These are phyloP conservation scores for Drosophila kohkoa DNA, from an alignment of 1,140 invertebrate genomes.

Conservation along the genomic window DNA sequence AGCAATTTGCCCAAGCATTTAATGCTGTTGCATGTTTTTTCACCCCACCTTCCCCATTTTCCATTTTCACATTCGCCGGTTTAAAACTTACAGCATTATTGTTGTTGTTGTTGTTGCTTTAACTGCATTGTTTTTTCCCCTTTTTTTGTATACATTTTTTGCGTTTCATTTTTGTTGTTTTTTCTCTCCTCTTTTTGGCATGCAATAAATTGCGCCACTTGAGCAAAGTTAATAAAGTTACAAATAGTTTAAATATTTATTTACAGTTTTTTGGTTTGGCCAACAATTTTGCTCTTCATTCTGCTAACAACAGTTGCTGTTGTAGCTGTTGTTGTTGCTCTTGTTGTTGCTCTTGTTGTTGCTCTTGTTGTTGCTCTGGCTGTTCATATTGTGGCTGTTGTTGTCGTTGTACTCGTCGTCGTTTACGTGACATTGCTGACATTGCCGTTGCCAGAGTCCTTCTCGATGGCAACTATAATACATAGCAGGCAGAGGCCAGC, in stretches of 20 bases:
- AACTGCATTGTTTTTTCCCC: not conserved
- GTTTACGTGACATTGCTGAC: slow-evolving; percentile 64
- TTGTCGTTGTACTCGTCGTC: slow-evolving; percentile 34
- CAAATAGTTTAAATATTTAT: slow-evolving; percentile 83
- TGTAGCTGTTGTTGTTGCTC: not conserved
- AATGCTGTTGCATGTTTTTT: slow-evolving; percentile 44
- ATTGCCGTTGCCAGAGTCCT: slow-evolving; percentile 4
- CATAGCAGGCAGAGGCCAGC: not conserved
- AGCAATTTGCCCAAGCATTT: slow-evolving; percentile 56
- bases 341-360: slow-evolving; percentile 15
- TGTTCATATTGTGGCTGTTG: slow-evolving; percentile 4
- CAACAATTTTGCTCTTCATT: slow-evolving; percentile 74
- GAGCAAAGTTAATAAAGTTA: slow-evolving; percentile 82
- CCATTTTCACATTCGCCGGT: slow-evolving; percentile 28
- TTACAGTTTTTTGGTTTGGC: slow-evolving; percentile 75
- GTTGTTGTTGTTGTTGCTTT: slow-evolving; percentile 20
- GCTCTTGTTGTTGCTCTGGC: slow-evolving; percentile 21
- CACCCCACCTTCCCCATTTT: not conserved
- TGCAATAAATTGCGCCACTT: slow-evolving; percentile 81
- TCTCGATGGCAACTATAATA: not conserved
- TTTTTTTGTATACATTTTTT: not conserved
- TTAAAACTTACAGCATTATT: slow-evolving; percentile 29
- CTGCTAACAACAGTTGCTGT: slow-evolving; percentile 39
- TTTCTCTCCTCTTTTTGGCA: slow-evolving; percentile 37
- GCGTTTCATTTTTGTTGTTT: not conserved